Conservation (phyloP, 2,888 invertebrate genomes). For the Protonemura montana region DNA sequence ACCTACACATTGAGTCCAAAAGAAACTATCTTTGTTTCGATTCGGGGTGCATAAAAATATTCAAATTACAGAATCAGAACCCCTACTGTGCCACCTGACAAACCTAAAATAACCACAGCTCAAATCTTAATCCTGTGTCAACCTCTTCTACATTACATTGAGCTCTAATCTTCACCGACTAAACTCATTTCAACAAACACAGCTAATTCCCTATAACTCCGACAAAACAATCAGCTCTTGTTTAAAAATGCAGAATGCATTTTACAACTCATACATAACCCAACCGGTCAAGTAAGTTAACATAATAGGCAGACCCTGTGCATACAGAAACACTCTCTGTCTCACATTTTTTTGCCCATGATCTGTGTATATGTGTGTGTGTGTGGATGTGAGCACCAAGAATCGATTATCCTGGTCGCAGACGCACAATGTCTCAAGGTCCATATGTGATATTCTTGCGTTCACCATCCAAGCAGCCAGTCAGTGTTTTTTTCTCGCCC, state of each 20-base stretch:
- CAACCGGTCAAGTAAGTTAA: slow-evolving; percentile 3
- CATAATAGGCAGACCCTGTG: background rate
- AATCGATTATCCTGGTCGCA: background rate
- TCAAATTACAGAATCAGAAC: too few relatives aligned
- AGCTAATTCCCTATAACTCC: background rate
- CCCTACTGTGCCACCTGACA: too few relatives aligned
- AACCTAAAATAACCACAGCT: too few relatives aligned
- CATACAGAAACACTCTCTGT: background rate
- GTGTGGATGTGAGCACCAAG: background rate
- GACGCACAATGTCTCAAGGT: slow-evolving; percentile 18
- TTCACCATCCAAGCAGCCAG: background rate
- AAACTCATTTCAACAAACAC: background rate
- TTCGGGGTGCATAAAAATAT: too few relatives aligned
- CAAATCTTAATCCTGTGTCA: too few relatives aligned
- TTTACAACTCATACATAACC: background rate
- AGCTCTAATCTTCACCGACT: too few relatives aligned
- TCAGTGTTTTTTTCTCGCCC: background rate
- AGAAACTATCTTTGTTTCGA: too few relatives aligned
- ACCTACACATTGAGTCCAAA: too few relatives aligned
- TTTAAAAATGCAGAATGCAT: background rate
- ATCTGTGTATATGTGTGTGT: background rate
- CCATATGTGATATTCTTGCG: slow-evolving; percentile 22
- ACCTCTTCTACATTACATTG: too few relatives aligned
- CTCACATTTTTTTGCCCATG: background rate
- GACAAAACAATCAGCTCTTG: background rate